A percentile compares a stretch with the other conserved stretches of the same genome.
Evolutionary conservation across 2,113 vertebrate species (phyloP).

Genomic region (Oreocharis arfaki): DNA sequence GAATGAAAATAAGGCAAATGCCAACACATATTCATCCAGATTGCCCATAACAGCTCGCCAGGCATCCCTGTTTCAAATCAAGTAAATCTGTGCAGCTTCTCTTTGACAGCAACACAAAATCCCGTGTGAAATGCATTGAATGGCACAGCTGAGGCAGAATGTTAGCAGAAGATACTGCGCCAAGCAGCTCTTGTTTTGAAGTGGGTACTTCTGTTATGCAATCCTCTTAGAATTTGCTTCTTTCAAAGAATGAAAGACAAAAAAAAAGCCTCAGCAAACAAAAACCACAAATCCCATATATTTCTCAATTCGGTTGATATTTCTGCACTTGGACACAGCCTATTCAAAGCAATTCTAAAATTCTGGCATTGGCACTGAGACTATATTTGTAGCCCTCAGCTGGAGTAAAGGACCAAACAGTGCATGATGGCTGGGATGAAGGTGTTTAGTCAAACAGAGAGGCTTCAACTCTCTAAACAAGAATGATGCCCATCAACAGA

Average conservation of each 20-base stretch:
- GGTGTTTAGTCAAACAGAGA: not conserved
- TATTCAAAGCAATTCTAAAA: not conserved
- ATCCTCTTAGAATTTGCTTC: not conserved
- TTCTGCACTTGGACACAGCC: not conserved
- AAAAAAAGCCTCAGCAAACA: not conserved
- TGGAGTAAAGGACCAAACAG: not conserved
- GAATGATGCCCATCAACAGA: not conserved
- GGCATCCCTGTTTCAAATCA: slow-evolving; percentile 63
- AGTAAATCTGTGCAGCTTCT: slow-evolving; percentile 23
- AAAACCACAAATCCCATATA: not conserved
- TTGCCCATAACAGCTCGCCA: not conserved
- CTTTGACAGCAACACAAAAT: slow-evolving; percentile 28
- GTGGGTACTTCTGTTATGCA: not conserved
- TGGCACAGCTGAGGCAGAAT: slow-evolving; percentile 1
- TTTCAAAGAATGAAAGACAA: slow-evolving; percentile 15
- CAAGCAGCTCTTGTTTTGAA: slow-evolving; percentile 45
- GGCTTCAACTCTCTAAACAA: not conserved
- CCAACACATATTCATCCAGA: slow-evolving; percentile 32
- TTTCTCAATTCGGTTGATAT: slow-evolving; percentile 1
- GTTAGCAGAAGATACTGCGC: slow-evolving; percentile 3
- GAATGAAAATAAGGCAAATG: slow-evolving; percentile 37
- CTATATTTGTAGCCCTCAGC: not conserved
- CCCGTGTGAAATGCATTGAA: not conserved
- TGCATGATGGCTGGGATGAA: not conserved
- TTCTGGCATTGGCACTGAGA: not conserved